These are phyloP conservation scores for Prietella phreatophila DNA, from an alignment of 2,113 vertebrate genomes.

Conservation along the genomic window DNA sequence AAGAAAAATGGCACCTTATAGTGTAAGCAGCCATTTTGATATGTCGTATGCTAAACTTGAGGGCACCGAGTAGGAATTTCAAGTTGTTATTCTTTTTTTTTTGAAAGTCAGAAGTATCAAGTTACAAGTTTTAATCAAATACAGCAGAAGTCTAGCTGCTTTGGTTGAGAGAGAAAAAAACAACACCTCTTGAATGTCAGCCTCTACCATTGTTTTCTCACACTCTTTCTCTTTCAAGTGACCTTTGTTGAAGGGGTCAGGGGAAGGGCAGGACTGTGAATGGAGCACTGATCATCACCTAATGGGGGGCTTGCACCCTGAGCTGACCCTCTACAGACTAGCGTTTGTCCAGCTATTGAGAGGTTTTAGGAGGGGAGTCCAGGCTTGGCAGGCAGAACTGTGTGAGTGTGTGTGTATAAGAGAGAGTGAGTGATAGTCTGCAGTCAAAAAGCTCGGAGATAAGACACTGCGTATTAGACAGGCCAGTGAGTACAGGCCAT, in stretches of 20 bases:
- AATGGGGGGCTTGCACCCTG: constrained; percentile 40
- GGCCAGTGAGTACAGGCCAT: constrained; percentile 17
- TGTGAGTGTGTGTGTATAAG: constrained; percentile 5
- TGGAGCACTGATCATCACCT: constrained; percentile 37
- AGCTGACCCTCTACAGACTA: constrained; percentile 20
- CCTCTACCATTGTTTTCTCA: constrained; percentile 33
- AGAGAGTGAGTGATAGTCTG: constrained; percentile 18
- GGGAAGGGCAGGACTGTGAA: constrained; percentile 35
- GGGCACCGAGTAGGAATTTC: background rate
- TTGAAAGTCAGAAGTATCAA: background rate
- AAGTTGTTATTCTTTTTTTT: background rate
- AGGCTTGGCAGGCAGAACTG: constrained; percentile 6
- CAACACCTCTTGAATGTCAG: constrained; percentile 9
- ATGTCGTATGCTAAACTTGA: background rate
- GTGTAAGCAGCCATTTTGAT: background rate
- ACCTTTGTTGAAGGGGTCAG: constrained; percentile 42
- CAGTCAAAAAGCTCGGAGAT: constrained; percentile 5
- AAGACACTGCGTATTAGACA: background rate
- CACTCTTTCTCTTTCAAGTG: constrained; percentile 20
- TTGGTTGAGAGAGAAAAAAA: background rate
- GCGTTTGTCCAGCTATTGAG: constrained; percentile 36
- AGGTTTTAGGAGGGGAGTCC: constrained; percentile 28
- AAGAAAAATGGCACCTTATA: background rate
- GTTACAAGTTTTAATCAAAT: background rate
- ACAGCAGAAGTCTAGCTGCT: background rate